Base-by-base conservation (phyloP, 2,888 invertebrate species). In the Syrphus vitripennis region DNA sequence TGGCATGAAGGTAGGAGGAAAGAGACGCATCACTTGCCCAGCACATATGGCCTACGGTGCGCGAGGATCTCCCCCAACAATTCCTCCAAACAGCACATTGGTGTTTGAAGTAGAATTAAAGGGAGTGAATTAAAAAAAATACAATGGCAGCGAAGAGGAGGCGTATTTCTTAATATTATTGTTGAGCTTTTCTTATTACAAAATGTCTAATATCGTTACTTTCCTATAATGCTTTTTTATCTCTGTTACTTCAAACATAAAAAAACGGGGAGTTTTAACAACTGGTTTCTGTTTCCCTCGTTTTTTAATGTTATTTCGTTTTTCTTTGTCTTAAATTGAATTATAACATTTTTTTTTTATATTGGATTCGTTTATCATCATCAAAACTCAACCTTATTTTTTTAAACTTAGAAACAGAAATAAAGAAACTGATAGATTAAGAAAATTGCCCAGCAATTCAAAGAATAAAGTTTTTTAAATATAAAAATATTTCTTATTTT, bases 1-100 rank as follows among this genome's bases (percentile, higher is more conserved):
- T 48, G 98, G 98, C 63, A 98, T 99, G 98, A 97, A 97, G 93
- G 95, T 97, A 79, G 98, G 98, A 37, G 98, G 98, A 88, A 98
- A 97, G 92, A 94, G 98, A 90, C 95, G 95, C 89, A 95, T 98
- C 71, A 94, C 94, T 16, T 96, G 97, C 91, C 98, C 98, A 82
- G 95, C 98, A 63, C 93, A 95, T 61, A 95, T 97, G 95, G 98
- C 95, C 95, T 98, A 95, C 94, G 97, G 93, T 0, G 87, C 90
- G 26, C 96, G 95, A 92, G 97, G 97, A 48, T 95, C 95, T 0
- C 96, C 96, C 0, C 97, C 97, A 90, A 95, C 95, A 0, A 98
- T 98, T 92, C 98, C 98, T 82, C 95, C 97, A 50, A 97, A 98
- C 92, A 95, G 97, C 59, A 96, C 96, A 12, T 93, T 98, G 88